Evolutionary conservation across 2,888 invertebrate species (phyloP).

Genomic region (Rhamphomyia laevipes): DNA sequence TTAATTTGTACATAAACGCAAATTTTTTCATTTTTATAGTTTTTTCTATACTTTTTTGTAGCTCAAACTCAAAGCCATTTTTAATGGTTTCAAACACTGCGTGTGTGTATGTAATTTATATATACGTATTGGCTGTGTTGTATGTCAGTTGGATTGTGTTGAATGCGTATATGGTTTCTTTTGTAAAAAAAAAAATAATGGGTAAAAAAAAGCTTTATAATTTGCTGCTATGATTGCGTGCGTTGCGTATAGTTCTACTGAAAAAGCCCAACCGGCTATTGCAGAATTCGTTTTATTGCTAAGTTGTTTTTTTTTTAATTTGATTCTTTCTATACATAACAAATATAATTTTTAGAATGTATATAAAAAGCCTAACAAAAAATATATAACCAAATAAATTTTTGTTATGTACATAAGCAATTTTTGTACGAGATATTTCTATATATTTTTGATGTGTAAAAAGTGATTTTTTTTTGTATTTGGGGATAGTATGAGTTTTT

Average conservation of each 20-base stretch:
- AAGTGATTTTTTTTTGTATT: not conserved
- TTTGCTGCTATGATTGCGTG: conserved; percentile 20
- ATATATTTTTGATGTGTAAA: too few species aligned
- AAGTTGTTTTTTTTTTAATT: not conserved
- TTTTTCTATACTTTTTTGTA: too few species aligned
- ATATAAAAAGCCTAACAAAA: too few species aligned
- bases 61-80: too few species aligned
- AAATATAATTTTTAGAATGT: too few species aligned
- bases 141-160: too few species aligned
- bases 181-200: conserved; percentile 13
- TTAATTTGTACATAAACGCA: too few species aligned
- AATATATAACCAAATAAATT: too few species aligned
- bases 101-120: conserved; percentile 10
- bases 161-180: conserved; percentile 1
- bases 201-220: conserved; percentile 14
- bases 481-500: conserved; percentile 2
- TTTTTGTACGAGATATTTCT: too few species aligned
- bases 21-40: too few species aligned
- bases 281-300: conserved; percentile 25
- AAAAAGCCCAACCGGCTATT: conserved; percentile 23
- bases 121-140: not conserved
- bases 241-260: conserved; percentile 25
- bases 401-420: too few species aligned
- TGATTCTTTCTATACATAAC: not conserved
- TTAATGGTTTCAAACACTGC: not conserved